phyloP scores from a whole-genome alignment of 2,113 vertebrate genomes.

The Dicentrarchus labrax region DNA sequence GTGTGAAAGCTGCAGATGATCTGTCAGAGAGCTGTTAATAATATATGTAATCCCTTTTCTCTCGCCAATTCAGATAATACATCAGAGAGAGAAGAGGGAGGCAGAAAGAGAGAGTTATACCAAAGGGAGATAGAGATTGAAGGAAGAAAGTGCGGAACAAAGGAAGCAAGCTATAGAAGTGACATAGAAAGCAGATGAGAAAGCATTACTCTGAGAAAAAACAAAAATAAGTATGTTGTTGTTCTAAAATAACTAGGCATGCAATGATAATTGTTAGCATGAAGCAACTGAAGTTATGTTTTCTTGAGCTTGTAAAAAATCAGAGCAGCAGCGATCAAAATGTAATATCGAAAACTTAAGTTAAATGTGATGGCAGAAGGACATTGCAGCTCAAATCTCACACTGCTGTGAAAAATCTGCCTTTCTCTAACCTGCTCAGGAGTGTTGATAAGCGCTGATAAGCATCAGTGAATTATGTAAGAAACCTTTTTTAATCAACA shows the following conservation, averaged over 20 bases:
- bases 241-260: not conserved
- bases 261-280: not conserved
- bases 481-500: not conserved
- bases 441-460: not conserved
- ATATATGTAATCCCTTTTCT: conserved; percentile 33
- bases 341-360: too few relatives aligned
- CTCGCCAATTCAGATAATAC: conserved; percentile 4
- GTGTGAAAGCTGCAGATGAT: conserved; percentile 43
- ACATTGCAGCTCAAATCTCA: not conserved
- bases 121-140: not conserved
- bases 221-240: too few relatives aligned
- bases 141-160: not conserved
- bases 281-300: not conserved
- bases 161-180: not conserved
- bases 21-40: conserved; percentile 34
- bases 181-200: not conserved
- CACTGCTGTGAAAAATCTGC: not conserved
- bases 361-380: too few relatives aligned
- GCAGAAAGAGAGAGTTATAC: not conserved
- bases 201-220: not conserved
- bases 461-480: not conserved
- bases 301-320: not conserved
- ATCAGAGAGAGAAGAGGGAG: not conserved
- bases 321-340: not conserved
- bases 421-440: not conserved